phyloP scores from a whole-genome alignment of 2,113 vertebrate genomes.

The Ranitomeya imitator region DNA sequence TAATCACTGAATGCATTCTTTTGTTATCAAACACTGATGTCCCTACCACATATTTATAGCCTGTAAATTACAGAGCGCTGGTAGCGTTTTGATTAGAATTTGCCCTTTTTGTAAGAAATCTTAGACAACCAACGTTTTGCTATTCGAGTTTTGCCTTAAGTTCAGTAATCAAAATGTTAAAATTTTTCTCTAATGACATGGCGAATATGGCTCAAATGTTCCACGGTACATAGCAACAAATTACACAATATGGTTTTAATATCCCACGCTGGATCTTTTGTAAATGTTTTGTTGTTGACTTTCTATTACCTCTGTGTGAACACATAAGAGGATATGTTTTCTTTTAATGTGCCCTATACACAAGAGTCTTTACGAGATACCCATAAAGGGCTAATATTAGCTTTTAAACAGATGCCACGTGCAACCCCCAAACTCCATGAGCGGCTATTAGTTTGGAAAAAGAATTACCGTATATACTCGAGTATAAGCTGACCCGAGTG shows the following conservation, averaged over 20 bases:
- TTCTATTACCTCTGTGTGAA: no score
- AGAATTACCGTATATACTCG: background rate
- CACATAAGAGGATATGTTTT: no score
- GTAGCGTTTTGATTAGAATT: constrained; percentile 8
- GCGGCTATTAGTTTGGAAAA: background rate
- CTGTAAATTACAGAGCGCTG: constrained; percentile 21
- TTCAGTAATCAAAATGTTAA: background rate
- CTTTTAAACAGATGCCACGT: no score
- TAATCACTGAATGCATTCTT: background rate
- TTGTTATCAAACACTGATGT: constrained; percentile 32
- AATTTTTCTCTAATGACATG: background rate
- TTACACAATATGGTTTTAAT: background rate
- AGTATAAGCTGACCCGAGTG: no score
- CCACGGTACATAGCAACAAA: background rate
- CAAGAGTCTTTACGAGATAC: no score
- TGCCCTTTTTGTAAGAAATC: background rate
- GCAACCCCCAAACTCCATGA: background rate
- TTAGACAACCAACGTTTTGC: constrained; percentile 20
- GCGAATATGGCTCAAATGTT: background rate
- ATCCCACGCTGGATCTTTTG: background rate
- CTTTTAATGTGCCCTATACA: no score
- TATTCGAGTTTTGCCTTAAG: background rate
- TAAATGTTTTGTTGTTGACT: background rate
- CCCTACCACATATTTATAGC: constrained; percentile 29
- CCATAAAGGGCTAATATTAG: no score